These are phyloP conservation scores for Bubo bubo DNA, from an alignment of 2,113 vertebrate genomes.

Conservation along the genomic window DNA sequence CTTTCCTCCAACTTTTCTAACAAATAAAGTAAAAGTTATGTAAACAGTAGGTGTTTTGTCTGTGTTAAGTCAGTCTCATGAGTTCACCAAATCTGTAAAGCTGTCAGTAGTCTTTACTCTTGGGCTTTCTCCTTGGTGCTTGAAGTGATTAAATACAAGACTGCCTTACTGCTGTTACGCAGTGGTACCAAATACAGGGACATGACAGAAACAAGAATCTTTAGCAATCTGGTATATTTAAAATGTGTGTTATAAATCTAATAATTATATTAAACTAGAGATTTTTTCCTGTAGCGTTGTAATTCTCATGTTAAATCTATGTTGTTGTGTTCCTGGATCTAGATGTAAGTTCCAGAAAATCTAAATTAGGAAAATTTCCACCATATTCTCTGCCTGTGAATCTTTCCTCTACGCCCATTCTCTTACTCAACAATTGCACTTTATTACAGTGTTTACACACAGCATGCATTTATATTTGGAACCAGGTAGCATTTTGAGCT, in stretches of 20 bases:
- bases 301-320: neutral
- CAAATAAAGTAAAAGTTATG: neutral
- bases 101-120: neutral
- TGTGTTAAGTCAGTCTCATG: neutral
- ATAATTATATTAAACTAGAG: neutral
- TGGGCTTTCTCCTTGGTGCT: neutral
- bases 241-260: neutral
- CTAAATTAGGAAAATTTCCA: neutral
- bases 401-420: neutral
- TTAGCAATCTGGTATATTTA: neutral
- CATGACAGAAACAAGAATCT: neutral
- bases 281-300: neutral
- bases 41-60: neutral
- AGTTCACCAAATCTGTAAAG: neutral
- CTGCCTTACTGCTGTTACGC: neutral
- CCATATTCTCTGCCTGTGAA: neutral
- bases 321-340: neutral
- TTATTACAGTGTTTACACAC: neutral
- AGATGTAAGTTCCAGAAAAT: neutral
- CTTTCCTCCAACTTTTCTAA: neutral
- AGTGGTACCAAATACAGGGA: neutral
- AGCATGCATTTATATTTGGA: neutral
- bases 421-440: neutral
- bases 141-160: neutral
- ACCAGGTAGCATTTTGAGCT: neutral